phyloP scores from a whole-genome alignment of 2,888 invertebrate species.

The Thelaira solivaga region DNA sequence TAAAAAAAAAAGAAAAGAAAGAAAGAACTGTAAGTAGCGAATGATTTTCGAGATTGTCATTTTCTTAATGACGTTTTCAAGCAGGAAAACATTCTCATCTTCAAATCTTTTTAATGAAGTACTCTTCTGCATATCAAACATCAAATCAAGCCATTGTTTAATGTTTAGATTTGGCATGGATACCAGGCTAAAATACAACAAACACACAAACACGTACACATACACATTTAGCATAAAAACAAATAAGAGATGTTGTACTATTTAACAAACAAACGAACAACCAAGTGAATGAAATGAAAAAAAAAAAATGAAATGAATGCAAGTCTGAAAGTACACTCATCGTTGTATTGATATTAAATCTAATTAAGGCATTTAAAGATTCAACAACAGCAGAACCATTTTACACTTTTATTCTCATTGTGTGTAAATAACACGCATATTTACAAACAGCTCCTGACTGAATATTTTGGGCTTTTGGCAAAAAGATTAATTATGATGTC shows the following conservation, averaged over 20 bases:
- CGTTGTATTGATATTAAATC: constrained; percentile 19
- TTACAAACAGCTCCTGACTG: constrained; percentile 11
- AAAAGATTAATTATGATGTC: background rate
- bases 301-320: constrained; percentile 21
- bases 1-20: background rate
- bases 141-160: constrained; percentile 60
- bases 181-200: constrained; percentile 20
- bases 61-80: constrained; percentile 63
- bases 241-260: constrained; percentile 26
- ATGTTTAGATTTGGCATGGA: constrained; percentile 47
- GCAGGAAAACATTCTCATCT: constrained; percentile 62
- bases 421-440: constrained; percentile 38
- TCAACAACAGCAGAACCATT: constrained; percentile 38
- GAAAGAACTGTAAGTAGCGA: constrained; percentile 51
- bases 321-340: background rate
- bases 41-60: constrained; percentile 62
- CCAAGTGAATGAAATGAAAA: too few species aligned
- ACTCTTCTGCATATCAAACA: constrained; percentile 62
- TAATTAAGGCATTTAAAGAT: constrained; percentile 50
- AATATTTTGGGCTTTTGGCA: background rate
- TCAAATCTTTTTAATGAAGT: constrained; percentile 63
- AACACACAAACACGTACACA: constrained; percentile 2
- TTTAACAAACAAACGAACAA: background rate
- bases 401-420: constrained; percentile 31
- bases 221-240: constrained; percentile 9